Percentiles rank a stretch among this genome's conserved stretches.
Conservation (phyloP, 2,888 invertebrate species). For the Hirtodrosophila histrioides region DNA sequence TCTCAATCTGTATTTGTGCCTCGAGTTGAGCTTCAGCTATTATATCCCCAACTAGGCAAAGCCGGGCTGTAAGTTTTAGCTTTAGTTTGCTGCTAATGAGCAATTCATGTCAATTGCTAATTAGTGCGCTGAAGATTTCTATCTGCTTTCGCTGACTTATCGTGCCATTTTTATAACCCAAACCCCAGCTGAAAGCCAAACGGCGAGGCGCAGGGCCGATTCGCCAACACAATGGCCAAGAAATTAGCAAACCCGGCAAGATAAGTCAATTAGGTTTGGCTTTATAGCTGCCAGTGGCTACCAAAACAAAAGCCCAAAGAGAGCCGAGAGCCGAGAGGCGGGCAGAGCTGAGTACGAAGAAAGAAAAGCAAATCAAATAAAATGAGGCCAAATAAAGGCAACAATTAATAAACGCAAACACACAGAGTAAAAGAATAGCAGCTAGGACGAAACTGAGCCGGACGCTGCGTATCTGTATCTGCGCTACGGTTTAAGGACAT, state of each 20-base stretch:
- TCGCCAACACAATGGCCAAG: constrained; percentile 69
- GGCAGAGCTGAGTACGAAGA: constrained; percentile 22
- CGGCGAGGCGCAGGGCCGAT: background rate
- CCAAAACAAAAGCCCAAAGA: constrained; percentile 60
- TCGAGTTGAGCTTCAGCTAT: constrained; percentile 20
- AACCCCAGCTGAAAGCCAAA: constrained; percentile 33
- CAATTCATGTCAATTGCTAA: constrained; percentile 82
- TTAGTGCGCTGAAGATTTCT: constrained; percentile 77
- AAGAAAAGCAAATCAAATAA: constrained; percentile 77
- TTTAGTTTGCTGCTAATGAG: constrained; percentile 76
- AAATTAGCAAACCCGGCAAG: constrained; percentile 78
- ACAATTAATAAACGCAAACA: constrained; percentile 80
- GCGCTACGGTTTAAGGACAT: constrained; percentile 49
- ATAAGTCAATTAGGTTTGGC: constrained; percentile 81
- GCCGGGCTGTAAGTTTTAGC: constrained; percentile 59
- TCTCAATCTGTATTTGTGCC: constrained; percentile 35
- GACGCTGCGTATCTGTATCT: constrained; percentile 53
- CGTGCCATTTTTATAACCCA: constrained; percentile 74
- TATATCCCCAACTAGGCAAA: constrained; percentile 32
- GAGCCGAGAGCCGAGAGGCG: background rate
- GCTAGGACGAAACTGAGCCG: constrained; percentile 45
- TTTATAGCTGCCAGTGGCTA: constrained; percentile 75
- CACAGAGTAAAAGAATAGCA: constrained; percentile 41
- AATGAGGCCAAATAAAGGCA: constrained; percentile 80
- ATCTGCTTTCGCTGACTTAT: constrained; percentile 64